These are phyloP conservation scores for Macrophya annulata DNA, from an alignment of 2,888 invertebrate species.

Conservation along the genomic window DNA sequence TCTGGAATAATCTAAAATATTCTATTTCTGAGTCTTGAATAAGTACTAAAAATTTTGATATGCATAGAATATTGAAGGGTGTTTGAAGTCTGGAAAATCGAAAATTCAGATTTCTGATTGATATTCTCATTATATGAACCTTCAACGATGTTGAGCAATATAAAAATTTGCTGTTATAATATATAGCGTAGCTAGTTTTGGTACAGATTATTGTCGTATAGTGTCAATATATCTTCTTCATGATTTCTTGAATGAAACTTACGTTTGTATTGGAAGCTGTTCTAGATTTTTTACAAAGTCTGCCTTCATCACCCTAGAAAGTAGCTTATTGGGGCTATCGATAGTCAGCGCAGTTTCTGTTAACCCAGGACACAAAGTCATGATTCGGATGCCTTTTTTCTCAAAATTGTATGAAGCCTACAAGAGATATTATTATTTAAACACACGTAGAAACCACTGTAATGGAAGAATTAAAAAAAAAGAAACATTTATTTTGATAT, in stretches of 20 bases:
- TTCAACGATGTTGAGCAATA: no score
- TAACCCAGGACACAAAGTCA: conserved; percentile 78
- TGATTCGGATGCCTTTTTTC: conserved; percentile 75
- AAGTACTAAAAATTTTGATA: no score
- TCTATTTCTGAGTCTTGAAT: background rate
- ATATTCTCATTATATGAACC: no score
- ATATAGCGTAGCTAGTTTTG: background rate
- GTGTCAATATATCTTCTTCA: background rate
- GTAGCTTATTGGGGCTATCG: conserved; percentile 73
- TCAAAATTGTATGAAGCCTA: conserved; percentile 73
- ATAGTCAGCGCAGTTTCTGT: conserved; percentile 76
- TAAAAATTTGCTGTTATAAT: no score
- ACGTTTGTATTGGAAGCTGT: conserved; percentile 75
- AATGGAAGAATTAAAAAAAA: background rate
- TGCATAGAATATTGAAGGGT: no score
- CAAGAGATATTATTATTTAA: conserved; percentile 47
- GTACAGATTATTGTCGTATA: no score
- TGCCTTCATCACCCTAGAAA: conserved; percentile 75
- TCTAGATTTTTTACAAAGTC: conserved; percentile 76
- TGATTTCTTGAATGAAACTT: conserved; percentile 59
- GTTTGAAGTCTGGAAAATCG: background rate
- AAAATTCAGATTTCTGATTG: no score
- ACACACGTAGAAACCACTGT: background rate
- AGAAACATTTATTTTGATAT: background rate
- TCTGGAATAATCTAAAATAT: background rate